Conservation (phyloP, 2,113 vertebrate genomes). For the Dendropsophus ebraccatus region DNA sequence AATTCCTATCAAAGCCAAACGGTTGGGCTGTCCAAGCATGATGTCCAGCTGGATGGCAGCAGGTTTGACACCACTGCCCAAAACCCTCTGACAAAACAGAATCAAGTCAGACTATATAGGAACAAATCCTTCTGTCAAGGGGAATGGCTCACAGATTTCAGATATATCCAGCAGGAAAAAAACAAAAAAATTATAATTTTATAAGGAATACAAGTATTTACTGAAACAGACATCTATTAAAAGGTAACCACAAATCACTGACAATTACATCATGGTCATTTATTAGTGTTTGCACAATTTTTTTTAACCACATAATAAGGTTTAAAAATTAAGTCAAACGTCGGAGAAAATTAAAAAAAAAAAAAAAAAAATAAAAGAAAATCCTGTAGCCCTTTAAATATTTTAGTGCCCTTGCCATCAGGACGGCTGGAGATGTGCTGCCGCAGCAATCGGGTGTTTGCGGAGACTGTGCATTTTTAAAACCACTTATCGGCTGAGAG, state of each 20-base stretch:
- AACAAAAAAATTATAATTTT: background rate
- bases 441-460: conserved; percentile 37
- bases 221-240: background rate
- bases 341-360: background rate
- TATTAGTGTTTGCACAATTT: background rate
- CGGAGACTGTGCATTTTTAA: conserved; percentile 49
- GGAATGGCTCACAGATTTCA: background rate
- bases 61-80: too few species aligned
- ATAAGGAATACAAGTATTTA: background rate
- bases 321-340: background rate
- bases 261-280: background rate
- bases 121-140: background rate
- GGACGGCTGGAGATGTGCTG: background rate
- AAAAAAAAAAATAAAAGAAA: background rate
- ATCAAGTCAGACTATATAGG: too few species aligned
- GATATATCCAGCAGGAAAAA: background rate
- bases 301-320: background rate
- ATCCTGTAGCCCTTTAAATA: conserved; percentile 21
- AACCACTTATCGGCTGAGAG: conserved; percentile 41
- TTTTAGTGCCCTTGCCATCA: conserved; percentile 23
- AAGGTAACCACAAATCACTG: too few species aligned
- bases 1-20: too few species aligned
- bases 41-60: too few species aligned
- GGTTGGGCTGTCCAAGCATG: too few species aligned
- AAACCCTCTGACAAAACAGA: too few species aligned